Evolutionary conservation across 2,113 vertebrate genomes (phyloP), one percentile per base, ranked within the genome.

Genomic region (Mandrillus leucophaeus): DNA sequence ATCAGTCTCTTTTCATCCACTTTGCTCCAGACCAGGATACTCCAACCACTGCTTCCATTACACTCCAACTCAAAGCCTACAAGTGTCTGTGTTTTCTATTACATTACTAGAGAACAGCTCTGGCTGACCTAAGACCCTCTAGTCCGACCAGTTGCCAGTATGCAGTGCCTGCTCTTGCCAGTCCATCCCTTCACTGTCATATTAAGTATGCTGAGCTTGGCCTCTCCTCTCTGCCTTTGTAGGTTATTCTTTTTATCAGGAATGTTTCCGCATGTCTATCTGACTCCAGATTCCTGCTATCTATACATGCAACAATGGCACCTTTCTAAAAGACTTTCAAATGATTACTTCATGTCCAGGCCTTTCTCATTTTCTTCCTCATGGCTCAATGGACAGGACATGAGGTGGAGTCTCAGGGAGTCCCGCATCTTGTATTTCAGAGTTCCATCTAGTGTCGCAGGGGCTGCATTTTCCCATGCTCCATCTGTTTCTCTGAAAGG

Each of bases 371-470:
- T 86, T 79, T 70, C 48, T 93, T 72, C 50, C 32, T 13, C 3
- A 16, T 16, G 35, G 30, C 38, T 45, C 76, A 22, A 38, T 6
- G 7, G 35, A 45, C 38, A 64, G 66, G 48, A 8, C 70, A 48
- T 0, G 0, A 64, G 32, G 18, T 10, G 7, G 11, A 23, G 27
- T 38, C 4, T 7, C 2, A 55, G 48, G 40, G 25, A 86, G 45
- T 12, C 70, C 81, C 3, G 1, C 38, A 6, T 43, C 55, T 20
- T 61, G 4, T 5, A n/a, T 55, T 52, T 50, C 25, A 11, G 30
- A 95, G 61, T 14, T 64, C 16, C 0, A 2, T 16, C 57, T 55
- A 5, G 13, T 0, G 2, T 30, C 16, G 23, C 0, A 0, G 57
- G 35, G 43, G 38, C 30, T 3, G 0, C 32, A 40, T 4, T 27